These are phyloP conservation scores for Riparia riparia DNA, from an alignment of 2,113 vertebrate species.

Conservation along the genomic window DNA sequence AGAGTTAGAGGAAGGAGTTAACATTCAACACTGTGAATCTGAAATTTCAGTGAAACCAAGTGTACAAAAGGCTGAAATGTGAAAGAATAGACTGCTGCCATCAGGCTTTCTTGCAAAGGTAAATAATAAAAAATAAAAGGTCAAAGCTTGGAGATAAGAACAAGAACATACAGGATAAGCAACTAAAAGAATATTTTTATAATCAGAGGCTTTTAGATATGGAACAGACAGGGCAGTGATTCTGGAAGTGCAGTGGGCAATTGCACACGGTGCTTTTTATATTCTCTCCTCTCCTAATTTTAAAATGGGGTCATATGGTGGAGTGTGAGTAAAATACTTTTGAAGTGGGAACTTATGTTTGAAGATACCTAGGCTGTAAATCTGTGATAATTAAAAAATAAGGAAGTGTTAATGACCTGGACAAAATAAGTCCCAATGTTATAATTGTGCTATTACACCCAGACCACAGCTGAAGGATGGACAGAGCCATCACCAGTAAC, in stretches of 20 bases:
- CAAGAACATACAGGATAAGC: background rate
- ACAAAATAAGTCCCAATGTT: background rate
- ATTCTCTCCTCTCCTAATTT: background rate
- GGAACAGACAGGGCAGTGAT: background rate
- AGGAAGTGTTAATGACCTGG: background rate
- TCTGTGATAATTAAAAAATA: background rate
- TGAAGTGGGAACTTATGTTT: background rate
- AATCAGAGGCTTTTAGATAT: background rate
- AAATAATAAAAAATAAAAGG: slow-evolving; percentile 38
- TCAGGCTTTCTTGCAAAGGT: slow-evolving; percentile 14
- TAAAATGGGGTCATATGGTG: background rate
- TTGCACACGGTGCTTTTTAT: background rate
- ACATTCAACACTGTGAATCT: background rate
- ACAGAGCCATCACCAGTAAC: background rate
- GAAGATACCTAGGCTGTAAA: background rate
- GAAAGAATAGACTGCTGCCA: slow-evolving; percentile 10
- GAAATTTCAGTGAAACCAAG: background rate
- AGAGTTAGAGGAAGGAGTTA: slow-evolving; percentile 25
- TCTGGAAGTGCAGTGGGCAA: background rate
- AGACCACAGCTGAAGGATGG: background rate
- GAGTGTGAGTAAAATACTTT: background rate
- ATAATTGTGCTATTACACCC: background rate
- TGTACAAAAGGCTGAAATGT: background rate
- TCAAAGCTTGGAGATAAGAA: slow-evolving; percentile 1
- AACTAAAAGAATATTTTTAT: background rate